phyloP scores from a whole-genome alignment of 2,113 vertebrate genomes.

The Myiozetetes cayanensis region DNA sequence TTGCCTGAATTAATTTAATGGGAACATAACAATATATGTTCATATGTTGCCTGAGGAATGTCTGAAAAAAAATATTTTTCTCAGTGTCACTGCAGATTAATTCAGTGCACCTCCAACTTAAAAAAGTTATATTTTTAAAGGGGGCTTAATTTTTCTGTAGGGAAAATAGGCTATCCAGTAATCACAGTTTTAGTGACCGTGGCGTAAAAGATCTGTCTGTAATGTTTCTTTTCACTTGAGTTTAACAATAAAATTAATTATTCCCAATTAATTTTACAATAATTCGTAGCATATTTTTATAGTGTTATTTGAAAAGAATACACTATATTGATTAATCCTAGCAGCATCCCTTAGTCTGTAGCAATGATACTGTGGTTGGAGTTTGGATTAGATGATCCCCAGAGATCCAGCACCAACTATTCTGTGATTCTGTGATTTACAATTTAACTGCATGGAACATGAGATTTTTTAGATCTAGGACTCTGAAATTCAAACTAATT shows the following conservation, averaged over 20 bases:
- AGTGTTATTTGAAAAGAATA: constrained; percentile 2
- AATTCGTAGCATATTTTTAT: neutral
- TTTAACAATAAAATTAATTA: neutral
- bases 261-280: neutral
- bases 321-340: neutral
- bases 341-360: neutral
- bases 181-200: neutral
- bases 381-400: neutral
- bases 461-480: constrained; percentile 21
- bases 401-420: neutral
- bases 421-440: neutral
- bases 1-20: neutral
- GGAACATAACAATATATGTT: neutral
- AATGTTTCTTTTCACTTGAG: neutral
- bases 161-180: neutral
- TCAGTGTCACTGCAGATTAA: neutral
- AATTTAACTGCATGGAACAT: neutral
- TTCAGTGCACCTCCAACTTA: neutral
- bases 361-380: neutral
- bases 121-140: neutral
- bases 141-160: neutral
- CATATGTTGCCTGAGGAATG: neutral
- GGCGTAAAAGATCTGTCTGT: neutral
- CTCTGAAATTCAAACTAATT: constrained; percentile 8
- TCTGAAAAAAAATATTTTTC: neutral